phyloP scores from a whole-genome alignment of 2,797 vertebrate species.

The Catamblyrhynchus diadema region DNA sequence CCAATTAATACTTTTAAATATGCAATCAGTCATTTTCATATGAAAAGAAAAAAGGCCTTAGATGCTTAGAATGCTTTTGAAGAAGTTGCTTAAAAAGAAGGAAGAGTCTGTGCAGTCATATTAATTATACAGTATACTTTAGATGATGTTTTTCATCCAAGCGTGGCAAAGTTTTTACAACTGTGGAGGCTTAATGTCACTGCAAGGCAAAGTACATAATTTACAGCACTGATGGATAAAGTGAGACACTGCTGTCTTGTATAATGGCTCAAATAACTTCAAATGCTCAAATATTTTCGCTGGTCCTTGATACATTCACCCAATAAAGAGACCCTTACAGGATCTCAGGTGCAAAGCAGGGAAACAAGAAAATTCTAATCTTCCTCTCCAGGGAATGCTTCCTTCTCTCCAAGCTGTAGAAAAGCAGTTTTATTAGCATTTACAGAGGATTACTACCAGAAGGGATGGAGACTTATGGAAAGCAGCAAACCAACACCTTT shows the following conservation, averaged over 20 bases:
- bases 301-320: background rate
- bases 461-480: background rate
- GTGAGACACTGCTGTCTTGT: background rate
- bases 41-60: constrained; percentile 6
- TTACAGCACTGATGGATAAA: background rate
- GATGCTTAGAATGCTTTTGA: constrained; percentile 23
- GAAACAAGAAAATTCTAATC: background rate
- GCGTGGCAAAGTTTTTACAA: constrained; percentile 13
- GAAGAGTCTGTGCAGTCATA: background rate
- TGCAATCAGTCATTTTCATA: background rate
- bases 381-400: background rate
- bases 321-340: background rate
- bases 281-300: background rate
- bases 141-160: constrained; percentile 32
- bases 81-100: constrained; percentile 24
- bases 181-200: constrained; percentile 16
- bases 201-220: constrained; percentile 9
- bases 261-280: background rate
- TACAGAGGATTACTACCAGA: background rate
- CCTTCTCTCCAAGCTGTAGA: background rate
- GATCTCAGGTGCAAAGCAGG: background rate
- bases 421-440: background rate
- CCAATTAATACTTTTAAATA: constrained; percentile 42
- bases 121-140: constrained; percentile 38
- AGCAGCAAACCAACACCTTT: background rate